Base-by-base conservation (phyloP, 2,888 invertebrate genomes). In the Patella caerulea region DNA sequence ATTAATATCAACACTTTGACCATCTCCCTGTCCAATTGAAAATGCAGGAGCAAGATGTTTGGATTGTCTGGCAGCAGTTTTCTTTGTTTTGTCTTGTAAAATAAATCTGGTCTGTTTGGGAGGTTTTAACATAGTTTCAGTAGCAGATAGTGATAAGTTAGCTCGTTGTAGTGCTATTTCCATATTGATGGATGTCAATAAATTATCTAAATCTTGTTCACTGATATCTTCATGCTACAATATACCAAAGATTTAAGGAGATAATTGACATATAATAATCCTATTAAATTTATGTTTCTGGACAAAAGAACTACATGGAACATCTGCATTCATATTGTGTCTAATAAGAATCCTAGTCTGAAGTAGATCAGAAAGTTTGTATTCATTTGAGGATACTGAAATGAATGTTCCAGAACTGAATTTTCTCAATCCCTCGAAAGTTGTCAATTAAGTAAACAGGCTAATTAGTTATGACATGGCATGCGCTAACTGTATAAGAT, bases 121-220 rank as follows among this genome's bases (percentile, higher is more conserved):
- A 65, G 65, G 65, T 15, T 19, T 7, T 19, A 19, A 19, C 12
- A 69, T 52, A 59, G 70, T 72, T 65, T 78, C 79, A 45, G 74
- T 78, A 52, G 75, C 77, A 54, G 74, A 73, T 17, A 81, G 73
- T 45, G 79, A 69, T 17, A 85, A 71, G 15, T 80, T 81, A n/a
- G 83, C 81, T 72, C 76, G 80, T 53, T 86, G 85, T 19, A 85
- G 74, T 14, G 83, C 79, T n/a, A 86, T 80, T 73, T 86, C 86
- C 76, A 80, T 73, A 71, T 85, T 82, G 45, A 86, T 84, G 4
- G 83, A 79, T 15, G 81, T 76, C 15, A 86, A 59, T 12, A 85
- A 74, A 53, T 77, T 81, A 72, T 86, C 84, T n/a, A 86, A 71
- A 29, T 86, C 84, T 52, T 74, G 53, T 56, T 82, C 79, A 56